Evolutionary conservation across 2,797 vertebrate genomes (phyloP).

Genomic region (Buceros bicornis): DNA sequence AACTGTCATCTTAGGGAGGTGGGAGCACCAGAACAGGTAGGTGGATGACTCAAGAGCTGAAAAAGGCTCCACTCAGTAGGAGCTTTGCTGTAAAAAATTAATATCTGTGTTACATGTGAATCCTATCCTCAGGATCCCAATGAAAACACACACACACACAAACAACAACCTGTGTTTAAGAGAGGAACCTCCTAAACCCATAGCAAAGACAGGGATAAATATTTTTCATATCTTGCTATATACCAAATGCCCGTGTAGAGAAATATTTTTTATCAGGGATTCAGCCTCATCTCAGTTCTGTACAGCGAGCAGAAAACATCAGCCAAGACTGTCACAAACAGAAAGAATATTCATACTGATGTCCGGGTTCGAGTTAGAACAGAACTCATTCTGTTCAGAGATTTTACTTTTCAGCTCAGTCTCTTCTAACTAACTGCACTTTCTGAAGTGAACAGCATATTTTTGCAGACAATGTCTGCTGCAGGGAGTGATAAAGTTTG

Average conservation of each 20-base stretch:
- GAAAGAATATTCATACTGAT: neutral
- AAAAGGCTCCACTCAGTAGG: neutral
- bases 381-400: too few relatives aligned
- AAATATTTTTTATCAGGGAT: neutral
- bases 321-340: neutral
- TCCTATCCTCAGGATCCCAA: neutral
- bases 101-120: neutral
- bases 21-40: neutral
- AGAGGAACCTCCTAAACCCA: neutral
- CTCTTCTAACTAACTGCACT: too few relatives aligned
- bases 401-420: too few relatives aligned
- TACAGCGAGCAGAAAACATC: neutral
- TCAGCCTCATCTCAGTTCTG: neutral
- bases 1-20: neutral
- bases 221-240: neutral
- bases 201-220: neutral
- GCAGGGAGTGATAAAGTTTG: too few relatives aligned
- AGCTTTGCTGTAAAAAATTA: neutral
- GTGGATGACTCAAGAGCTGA: neutral
- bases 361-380: too few relatives aligned
- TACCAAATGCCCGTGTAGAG: neutral
- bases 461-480: too few relatives aligned
- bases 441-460: too few relatives aligned
- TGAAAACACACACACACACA: neutral
- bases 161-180: neutral